Percentiles rank a stretch among this genome's conserved stretches.
These are phyloP conservation scores for Labeo catla DNA, from an alignment of 2,113 vertebrate genomes.

Conservation along the genomic window DNA sequence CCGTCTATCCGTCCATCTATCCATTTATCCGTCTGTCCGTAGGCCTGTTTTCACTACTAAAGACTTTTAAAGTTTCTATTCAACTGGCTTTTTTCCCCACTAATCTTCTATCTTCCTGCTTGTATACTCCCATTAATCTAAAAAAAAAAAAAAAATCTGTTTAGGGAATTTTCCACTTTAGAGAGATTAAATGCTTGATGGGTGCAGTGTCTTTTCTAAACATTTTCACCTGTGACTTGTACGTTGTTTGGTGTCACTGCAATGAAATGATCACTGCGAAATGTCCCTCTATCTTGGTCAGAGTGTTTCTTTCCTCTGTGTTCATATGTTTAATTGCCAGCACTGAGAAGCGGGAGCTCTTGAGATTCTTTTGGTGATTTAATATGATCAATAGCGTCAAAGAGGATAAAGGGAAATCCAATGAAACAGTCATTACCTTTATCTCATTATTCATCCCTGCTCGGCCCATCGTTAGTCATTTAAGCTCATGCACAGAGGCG, in stretches of 20 bases:
- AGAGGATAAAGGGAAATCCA: constrained; percentile 33
- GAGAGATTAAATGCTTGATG: background rate
- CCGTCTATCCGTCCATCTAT: background rate
- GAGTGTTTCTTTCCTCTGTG: background rate
- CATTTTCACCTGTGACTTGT: constrained; percentile 27
- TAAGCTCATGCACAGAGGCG: constrained; percentile 25
- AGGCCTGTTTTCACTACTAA: background rate
- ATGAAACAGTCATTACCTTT: constrained; percentile 39
- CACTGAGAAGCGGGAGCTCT: constrained; percentile 1
- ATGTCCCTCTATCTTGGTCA: background rate
- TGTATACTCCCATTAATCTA: background rate
- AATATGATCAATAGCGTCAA: constrained; percentile 38
- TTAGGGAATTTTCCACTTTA: background rate
- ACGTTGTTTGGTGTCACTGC: constrained; percentile 14
- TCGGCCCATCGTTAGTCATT: constrained; percentile 29
- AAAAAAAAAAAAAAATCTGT: no score
- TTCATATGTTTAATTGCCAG: constrained; percentile 8
- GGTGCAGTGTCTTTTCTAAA: background rate
- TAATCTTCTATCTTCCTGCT: background rate
- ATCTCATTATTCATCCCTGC: constrained; percentile 39
- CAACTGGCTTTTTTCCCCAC: background rate
- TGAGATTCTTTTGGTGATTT: constrained; percentile 33
- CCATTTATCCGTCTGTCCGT: background rate
- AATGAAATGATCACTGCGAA: background rate
- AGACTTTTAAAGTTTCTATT: background rate